A percentile compares a stretch with the other conserved stretches of the same genome.
phyloP scores from a whole-genome alignment of 2,113 vertebrate species.

The Oriolus oriolus region DNA sequence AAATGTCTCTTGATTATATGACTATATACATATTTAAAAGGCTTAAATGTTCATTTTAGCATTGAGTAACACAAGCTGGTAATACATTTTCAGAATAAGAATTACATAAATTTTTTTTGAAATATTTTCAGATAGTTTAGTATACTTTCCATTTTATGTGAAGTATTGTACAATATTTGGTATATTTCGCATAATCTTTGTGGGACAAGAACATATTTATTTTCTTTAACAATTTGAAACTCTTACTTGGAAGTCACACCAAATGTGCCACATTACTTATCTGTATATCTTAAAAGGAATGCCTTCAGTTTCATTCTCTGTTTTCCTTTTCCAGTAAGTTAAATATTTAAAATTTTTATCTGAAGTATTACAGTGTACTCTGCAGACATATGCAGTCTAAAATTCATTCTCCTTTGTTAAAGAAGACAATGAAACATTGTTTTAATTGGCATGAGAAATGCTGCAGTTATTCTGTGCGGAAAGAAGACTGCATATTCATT shows the following conservation, averaged over 20 bases:
- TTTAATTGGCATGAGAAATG: constrained; percentile 54
- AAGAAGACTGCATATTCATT: constrained; percentile 9
- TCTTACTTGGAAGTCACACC: neutral
- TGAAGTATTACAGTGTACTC: neutral
- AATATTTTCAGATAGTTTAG: neutral
- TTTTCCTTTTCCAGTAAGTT: neutral
- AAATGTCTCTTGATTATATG: neutral
- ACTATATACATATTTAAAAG: neutral
- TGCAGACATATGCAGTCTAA: neutral
- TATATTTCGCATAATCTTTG: neutral
- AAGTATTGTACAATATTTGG: neutral
- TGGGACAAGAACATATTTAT: neutral
- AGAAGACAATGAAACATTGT: constrained; percentile 39
- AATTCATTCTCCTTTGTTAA: constrained; percentile 62
- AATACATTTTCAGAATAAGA: neutral
- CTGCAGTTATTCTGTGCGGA: neutral
- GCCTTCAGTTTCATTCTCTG: neutral
- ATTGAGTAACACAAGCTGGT: neutral
- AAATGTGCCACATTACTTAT: neutral
- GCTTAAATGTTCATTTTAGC: neutral
- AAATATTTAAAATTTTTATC: constrained; percentile 9
- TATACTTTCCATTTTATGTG: neutral
- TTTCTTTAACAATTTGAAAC: neutral
- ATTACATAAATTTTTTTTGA: neutral
- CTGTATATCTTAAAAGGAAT: neutral